These are phyloP conservation scores for Falco peregrinus DNA, from an alignment of 2,797 vertebrate genomes.

Conservation along the genomic window DNA sequence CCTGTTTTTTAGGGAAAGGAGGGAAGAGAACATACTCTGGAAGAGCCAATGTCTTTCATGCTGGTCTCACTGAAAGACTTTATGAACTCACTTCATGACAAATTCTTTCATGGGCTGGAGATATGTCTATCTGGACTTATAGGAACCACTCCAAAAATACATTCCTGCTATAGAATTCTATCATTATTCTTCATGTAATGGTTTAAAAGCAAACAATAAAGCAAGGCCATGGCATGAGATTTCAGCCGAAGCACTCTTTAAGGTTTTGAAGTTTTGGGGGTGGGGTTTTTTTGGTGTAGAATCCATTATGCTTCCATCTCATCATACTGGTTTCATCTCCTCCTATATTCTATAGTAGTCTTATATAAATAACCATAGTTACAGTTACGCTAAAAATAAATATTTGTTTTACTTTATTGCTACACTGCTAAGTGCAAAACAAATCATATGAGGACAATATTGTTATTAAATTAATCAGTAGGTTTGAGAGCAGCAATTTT, in stretches of 20 bases:
- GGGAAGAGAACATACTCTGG: background rate
- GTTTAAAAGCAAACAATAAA: constrained; percentile 33
- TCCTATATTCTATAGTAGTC: background rate
- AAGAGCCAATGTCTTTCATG: background rate
- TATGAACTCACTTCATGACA: background rate
- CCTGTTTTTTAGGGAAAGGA: background rate
- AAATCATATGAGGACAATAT: background rate
- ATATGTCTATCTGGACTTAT: background rate
- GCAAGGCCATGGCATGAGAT: background rate
- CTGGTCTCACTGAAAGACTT: background rate
- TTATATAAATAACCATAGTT: background rate
- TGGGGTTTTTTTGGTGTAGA: accelerated
- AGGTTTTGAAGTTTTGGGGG: background rate
- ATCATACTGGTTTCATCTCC: background rate
- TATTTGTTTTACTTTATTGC: background rate
- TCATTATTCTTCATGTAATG: background rate
- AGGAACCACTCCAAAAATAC: constrained; percentile 29
- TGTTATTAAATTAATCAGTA: background rate
- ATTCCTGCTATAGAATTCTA: constrained; percentile 22
- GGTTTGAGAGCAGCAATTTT: background rate
- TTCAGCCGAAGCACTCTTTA: background rate
- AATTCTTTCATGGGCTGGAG: background rate
- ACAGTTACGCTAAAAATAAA: background rate
- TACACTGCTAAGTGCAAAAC: background rate
- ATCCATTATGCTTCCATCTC: background rate